Conservation (phyloP, 2,797 vertebrate genomes). For the Anabas testudineus region DNA sequence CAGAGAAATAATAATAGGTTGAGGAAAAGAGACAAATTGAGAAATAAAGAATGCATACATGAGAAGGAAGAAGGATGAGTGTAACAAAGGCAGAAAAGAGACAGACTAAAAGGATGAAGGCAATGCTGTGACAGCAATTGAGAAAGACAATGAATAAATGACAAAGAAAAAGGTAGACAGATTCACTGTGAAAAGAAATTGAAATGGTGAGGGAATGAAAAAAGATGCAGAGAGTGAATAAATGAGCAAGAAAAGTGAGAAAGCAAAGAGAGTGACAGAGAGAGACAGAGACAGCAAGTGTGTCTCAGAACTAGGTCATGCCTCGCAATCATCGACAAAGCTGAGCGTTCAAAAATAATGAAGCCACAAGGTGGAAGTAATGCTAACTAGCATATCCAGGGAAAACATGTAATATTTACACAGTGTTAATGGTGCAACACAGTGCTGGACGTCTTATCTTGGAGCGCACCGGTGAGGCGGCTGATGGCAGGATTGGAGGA, state of each 20-base stretch:
- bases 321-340: slow-evolving; percentile 73
- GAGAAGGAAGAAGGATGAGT: slow-evolving; percentile 51
- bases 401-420: slow-evolving; percentile 83
- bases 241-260: slow-evolving; percentile 65
- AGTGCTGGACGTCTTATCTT: slow-evolving; percentile 66
- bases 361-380: slow-evolving; percentile 83
- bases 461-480: slow-evolving; percentile 44
- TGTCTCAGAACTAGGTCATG: slow-evolving; percentile 81
- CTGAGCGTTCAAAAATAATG: slow-evolving; percentile 81
- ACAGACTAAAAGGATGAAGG: slow-evolving; percentile 53
- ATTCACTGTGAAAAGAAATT: slow-evolving; percentile 53
- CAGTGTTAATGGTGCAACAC: slow-evolving; percentile 73
- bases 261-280: slow-evolving; percentile 60
- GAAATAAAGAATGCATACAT: slow-evolving; percentile 71
- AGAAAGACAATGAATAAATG: slow-evolving; percentile 75
- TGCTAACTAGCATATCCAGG: slow-evolving; percentile 81
- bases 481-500: slow-evolving; percentile 56
- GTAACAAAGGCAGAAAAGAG: slow-evolving; percentile 44
- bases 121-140: slow-evolving; percentile 62
- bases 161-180: slow-evolving; percentile 55
- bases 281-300: slow-evolving; percentile 26
- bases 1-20: slow-evolving; percentile 69
- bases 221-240: slow-evolving; percentile 45
- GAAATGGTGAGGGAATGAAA: slow-evolving; percentile 47
- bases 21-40: slow-evolving; percentile 65